phyloP scores from a whole-genome alignment of 2,113 vertebrate species.

The Martes martes region DNA sequence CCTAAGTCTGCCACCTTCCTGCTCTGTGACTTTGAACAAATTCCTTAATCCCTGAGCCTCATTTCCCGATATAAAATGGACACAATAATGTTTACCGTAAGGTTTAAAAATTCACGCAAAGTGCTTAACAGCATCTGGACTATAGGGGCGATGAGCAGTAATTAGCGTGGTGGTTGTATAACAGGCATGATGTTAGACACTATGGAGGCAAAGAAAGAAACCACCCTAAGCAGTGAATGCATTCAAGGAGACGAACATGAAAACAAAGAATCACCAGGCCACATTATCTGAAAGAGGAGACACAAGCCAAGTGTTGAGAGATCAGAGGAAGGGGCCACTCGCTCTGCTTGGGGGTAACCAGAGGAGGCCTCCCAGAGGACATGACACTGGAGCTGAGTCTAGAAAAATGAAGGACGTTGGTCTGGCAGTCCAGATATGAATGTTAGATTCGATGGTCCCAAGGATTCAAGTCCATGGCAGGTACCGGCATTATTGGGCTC shows the following conservation, averaged over 20 bases:
- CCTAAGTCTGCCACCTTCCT: not conserved
- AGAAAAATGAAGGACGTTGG: not conserved
- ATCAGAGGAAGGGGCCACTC: not conserved
- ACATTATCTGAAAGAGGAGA: not conserved
- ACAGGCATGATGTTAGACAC: not conserved
- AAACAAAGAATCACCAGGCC: not conserved
- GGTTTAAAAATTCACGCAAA: not conserved
- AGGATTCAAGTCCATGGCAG: not conserved
- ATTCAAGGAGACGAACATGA: fast-evolving
- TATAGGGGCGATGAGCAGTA: not conserved
- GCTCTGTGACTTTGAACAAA: not conserved
- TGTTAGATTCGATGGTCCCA: not conserved
- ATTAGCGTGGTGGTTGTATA: not conserved
- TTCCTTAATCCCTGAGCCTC: not conserved
- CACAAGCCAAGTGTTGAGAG: not conserved
- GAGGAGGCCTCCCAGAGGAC: not conserved
- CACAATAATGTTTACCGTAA: not conserved
- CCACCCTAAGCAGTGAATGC: not conserved
- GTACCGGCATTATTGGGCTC: not conserved
- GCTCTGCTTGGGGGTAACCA: not conserved
- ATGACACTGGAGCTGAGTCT: not conserved
- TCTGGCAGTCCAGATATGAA: not conserved
- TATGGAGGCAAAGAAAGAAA: not conserved
- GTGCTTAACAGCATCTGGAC: not conserved
- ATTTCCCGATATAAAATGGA: not conserved